A percentile compares a stretch with the other conserved stretches of the same genome.
Evolutionary conservation across 1,140 invertebrate genomes (phyloP).

Genomic region (Prorops nasuta): DNA sequence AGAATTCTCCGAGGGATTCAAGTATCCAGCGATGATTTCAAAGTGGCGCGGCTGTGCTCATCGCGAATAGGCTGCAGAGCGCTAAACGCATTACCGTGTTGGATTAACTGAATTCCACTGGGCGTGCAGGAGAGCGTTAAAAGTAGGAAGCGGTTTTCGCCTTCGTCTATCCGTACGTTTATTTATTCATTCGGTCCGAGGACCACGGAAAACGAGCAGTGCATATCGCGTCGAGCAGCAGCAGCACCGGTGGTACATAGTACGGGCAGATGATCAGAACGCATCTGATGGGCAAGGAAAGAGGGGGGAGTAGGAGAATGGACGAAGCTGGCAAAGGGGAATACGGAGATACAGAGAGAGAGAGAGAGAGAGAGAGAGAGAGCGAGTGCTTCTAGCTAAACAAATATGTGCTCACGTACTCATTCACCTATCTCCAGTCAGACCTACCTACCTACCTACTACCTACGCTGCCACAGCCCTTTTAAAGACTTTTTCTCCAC

Average conservation of each 20-base stretch:
- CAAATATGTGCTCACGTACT: constrained; percentile 57
- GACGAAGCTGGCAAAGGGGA: neutral
- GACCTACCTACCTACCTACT: constrained; percentile 28
- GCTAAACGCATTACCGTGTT: neutral
- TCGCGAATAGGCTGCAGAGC: too few species aligned
- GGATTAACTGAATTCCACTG: neutral
- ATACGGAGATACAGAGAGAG: constrained; percentile 1
- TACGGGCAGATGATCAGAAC: neutral
- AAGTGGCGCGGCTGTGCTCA: too few species aligned
- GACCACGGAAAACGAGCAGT: constrained; percentile 12
- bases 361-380: constrained; percentile 26
- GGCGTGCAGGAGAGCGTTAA: neutral
- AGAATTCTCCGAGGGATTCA: too few species aligned
- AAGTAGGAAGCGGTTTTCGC: too few species aligned
- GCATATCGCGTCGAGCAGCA: neutral
- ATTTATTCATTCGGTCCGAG: constrained; percentile 1
- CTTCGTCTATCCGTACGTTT: neutral
- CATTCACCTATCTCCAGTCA: constrained; percentile 52
- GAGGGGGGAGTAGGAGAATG: neutral
- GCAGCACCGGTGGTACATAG: neutral
- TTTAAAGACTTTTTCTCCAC: constrained; percentile 50
- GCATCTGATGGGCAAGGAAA: neutral
- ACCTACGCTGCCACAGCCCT: constrained; percentile 42
- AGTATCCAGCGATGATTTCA: too few species aligned
- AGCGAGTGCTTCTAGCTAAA: constrained; percentile 54